Percentiles rank a stretch among this genome's conserved stretches.
Evolutionary conservation across 2,797 vertebrate genomes (phyloP).

Genomic region (Hydrolagus colliei): DNA sequence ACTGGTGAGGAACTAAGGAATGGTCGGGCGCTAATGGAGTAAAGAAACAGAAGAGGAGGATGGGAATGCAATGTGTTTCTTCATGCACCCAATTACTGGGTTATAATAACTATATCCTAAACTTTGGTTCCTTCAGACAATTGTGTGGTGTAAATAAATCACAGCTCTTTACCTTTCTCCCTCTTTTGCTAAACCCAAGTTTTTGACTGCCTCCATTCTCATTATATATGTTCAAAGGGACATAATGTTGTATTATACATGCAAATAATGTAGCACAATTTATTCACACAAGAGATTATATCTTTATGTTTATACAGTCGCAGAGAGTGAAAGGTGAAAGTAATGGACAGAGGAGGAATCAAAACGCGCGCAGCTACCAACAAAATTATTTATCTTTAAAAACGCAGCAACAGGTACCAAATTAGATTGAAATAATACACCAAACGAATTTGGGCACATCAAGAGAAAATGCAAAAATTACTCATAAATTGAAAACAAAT

Average conservation of each 20-base stretch:
- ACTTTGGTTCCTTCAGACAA: not conserved
- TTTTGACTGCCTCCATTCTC: not conserved
- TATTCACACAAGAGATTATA: slow-evolving; percentile 7
- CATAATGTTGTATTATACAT: slow-evolving; percentile 9
- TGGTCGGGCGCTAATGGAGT: too few relatives aligned
- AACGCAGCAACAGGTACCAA: not conserved
- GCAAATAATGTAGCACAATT: slow-evolving; percentile 23
- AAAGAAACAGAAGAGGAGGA: too few relatives aligned
- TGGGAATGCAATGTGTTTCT: not conserved
- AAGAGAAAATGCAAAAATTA: not conserved
- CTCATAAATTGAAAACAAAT: not conserved
- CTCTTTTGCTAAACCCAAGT: not conserved
- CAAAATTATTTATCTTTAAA: not conserved
- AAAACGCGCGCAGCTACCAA: too few relatives aligned
- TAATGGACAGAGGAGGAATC: not conserved
- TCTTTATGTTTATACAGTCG: slow-evolving; percentile 5
- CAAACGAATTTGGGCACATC: not conserved
- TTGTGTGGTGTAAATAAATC: not conserved
- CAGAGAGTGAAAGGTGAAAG: not conserved
- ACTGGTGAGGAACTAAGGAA: too few relatives aligned
- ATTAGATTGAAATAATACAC: not conserved
- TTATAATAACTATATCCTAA: not conserved
- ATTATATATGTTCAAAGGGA: slow-evolving; percentile 25
- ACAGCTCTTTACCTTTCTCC: not conserved
- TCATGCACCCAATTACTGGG: not conserved